A percentile compares a stretch with the other conserved stretches of the same genome.
phyloP scores from a whole-genome alignment of 2,797 vertebrate species.

The Gastrophryne carolinensis region DNA sequence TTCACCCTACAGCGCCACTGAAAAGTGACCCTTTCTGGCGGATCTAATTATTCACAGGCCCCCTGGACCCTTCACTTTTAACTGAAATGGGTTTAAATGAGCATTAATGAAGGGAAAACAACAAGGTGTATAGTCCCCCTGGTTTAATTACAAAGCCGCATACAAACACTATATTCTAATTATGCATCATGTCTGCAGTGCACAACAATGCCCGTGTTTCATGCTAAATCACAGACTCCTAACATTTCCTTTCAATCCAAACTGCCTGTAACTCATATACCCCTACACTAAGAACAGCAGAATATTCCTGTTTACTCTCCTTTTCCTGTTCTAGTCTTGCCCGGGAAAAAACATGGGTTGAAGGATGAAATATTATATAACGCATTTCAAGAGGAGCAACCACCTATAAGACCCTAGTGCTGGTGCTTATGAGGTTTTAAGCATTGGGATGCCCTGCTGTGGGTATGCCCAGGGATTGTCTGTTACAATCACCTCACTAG shows the following conservation, averaged over 20 bases:
- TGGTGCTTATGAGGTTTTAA: too few species aligned
- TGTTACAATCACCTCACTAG: too few species aligned
- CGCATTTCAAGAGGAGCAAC: too few species aligned
- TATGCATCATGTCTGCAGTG: conserved; percentile 40
- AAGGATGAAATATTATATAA: too few species aligned
- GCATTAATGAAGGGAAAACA: conserved; percentile 37
- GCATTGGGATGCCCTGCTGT: too few species aligned
- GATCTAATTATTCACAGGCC: conserved; percentile 6
- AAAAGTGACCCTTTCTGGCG: conserved; percentile 20
- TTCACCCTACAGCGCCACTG: conserved; percentile 3
- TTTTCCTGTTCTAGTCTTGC: neutral
- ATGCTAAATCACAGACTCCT: conserved; percentile 49
- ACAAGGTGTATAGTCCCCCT: conserved; percentile 32
- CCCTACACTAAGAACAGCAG: conserved; percentile 17
- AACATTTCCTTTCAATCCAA: conserved; percentile 57
- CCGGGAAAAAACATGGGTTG: too few species aligned
- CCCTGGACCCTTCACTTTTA: conserved; percentile 20
- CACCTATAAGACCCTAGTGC: too few species aligned
- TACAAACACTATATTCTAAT: conserved; percentile 39
- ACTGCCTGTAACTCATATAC: conserved; percentile 33
- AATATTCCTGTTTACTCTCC: neutral
- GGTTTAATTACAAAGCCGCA: conserved; percentile 50
- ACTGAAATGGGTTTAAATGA: conserved; percentile 41
- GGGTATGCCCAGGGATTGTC: too few species aligned
- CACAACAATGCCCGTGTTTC: conserved; percentile 58